phyloP scores from a whole-genome alignment of 2,888 invertebrate species.

The Myopa testacea region DNA sequence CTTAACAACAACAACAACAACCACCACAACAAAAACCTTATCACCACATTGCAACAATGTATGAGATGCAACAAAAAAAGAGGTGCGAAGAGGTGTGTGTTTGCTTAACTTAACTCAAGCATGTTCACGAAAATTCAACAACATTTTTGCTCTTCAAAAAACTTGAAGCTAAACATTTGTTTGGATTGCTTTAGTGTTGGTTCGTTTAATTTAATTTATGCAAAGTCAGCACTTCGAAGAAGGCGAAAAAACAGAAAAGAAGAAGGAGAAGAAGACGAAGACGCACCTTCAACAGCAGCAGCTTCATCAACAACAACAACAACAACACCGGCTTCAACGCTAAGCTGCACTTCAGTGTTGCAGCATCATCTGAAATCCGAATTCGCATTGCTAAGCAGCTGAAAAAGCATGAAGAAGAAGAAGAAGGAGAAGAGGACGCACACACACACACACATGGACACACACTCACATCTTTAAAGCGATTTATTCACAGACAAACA shows the following conservation, averaged over 20 bases:
- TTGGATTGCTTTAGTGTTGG: not conserved
- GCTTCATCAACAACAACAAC: too few relatives aligned
- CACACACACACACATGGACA: not conserved
- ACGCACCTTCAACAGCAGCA: not conserved
- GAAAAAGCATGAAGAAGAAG: not conserved
- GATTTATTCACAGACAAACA: not conserved
- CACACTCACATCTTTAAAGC: not conserved
- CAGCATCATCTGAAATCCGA: not conserved
- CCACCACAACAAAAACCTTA: too few relatives aligned
- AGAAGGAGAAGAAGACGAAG: too few relatives aligned
- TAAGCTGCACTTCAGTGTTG: constrained; percentile 20
- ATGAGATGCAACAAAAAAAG: too few relatives aligned
- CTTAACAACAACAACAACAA: not conserved
- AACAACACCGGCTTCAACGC: not conserved
- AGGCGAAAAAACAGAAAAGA: too few relatives aligned
- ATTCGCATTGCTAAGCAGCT: not conserved
- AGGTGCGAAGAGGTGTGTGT: too few relatives aligned
- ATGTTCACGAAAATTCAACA: not conserved
- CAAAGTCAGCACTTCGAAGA: constrained; percentile 5
- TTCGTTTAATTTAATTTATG: constrained; percentile 11
- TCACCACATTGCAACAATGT: not conserved
- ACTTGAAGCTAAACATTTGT: too few relatives aligned
- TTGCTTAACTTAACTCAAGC: not conserved
- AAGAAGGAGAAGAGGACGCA: not conserved
- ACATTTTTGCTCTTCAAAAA: constrained; percentile 9